Base-by-base conservation (phyloP, 1,140 invertebrate genomes). In the Bombus terrestris region DNA sequence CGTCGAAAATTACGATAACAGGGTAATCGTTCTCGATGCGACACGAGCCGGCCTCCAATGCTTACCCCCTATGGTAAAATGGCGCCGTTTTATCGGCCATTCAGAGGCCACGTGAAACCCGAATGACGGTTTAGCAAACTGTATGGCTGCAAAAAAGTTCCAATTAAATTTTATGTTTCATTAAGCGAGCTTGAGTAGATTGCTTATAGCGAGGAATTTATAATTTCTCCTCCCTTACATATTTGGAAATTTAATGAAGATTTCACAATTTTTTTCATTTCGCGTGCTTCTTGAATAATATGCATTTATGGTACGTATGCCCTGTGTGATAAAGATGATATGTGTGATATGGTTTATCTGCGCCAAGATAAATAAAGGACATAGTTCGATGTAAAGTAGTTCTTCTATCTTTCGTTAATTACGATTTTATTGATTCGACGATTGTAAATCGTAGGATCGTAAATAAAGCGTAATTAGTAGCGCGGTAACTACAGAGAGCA, bases 1-100 rank as follows among this genome's bases (percentile, higher is more conserved):
- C 71, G 59, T 32, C 73, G 59, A 78, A 78, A 78, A 84, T 84
- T 71, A 78, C 75, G 75, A 57, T 69, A 71, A 78, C 43, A 59
- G 47, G 75, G n/a, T 83, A 69, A 83, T 78, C 82, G 75, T 68
- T 82, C 59, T 43, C 69, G n/a, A 69, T 37, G 77, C 64, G 39
- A 80, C 74, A 75, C 74, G 74, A 75, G 74, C 77, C 41, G 68
- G 53, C 53, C 28, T 32, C 68, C 75, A 57, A 47, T 43, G 72
- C 41, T 28, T 28, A 22, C n/a, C 43, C 22, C 22, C n/a, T 9
- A 22, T 25, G 72, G 8, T 32, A 32, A 64, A 69, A 25, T 39
- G 68, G 25, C 43, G 15, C 4, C 5, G 22, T 15, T 75, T 75
- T 57, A 9, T 75, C 41, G n/a, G 1, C 13, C 39, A 28, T 43